A percentile compares a stretch with the other conserved stretches of the same genome.
Evolutionary conservation across 2,888 invertebrate genomes (phyloP).

Genomic region (Temnothorax ravouxi): DNA sequence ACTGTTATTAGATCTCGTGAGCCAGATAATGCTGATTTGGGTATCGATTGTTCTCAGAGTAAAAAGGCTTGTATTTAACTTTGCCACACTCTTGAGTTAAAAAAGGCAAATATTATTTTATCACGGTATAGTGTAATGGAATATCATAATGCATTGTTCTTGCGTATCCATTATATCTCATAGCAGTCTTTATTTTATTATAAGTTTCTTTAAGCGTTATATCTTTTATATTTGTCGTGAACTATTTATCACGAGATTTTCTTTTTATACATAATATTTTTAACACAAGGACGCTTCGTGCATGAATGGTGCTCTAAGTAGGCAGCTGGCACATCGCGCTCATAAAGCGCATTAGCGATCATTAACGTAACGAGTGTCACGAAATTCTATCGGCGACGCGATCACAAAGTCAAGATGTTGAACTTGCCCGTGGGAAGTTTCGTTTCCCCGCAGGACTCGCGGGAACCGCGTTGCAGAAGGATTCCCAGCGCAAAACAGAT

Average conservation of each 20-base stretch:
- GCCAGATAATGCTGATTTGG: background rate
- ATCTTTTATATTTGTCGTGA: background rate
- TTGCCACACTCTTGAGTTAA: background rate
- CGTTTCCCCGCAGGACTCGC: slow-evolving; percentile 58
- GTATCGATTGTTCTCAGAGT: background rate
- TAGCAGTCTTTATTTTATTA: background rate
- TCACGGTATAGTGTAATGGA: background rate
- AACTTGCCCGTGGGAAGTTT: slow-evolving; percentile 66
- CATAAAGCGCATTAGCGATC: slow-evolving; percentile 15
- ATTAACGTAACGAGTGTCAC: slow-evolving; percentile 51
- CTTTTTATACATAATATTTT: slow-evolving; percentile 2
- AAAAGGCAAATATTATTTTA: slow-evolving; percentile 1
- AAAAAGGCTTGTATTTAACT: background rate
- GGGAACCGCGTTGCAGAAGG: slow-evolving; percentile 65
- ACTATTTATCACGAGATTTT: slow-evolving; percentile 7
- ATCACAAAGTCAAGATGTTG: slow-evolving; percentile 60
- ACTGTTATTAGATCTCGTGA: background rate
- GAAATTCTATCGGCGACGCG: slow-evolving; percentile 57
- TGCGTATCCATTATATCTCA: background rate
- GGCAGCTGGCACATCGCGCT: slow-evolving; percentile 19
- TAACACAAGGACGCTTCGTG: background rate
- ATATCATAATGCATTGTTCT: background rate
- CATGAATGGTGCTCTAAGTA: background rate
- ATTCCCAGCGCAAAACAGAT: slow-evolving; percentile 72
- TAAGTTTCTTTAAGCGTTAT: background rate